These are phyloP conservation scores for Ditula angustiorana DNA, from an alignment of 2,888 invertebrate species.

Conservation along the genomic window DNA sequence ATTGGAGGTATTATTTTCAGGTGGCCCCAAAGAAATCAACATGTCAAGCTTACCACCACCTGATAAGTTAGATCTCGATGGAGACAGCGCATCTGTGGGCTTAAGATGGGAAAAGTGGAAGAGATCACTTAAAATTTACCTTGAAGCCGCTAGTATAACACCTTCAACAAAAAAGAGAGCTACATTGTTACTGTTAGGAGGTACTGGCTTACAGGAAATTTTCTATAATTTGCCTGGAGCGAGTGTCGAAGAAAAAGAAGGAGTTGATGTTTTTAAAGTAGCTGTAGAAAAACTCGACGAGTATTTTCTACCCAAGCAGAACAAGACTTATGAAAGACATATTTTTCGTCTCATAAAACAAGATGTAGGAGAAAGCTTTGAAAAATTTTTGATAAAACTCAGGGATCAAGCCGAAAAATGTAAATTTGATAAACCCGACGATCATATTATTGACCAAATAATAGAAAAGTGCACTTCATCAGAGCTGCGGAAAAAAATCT, in stretches of 20 bases:
- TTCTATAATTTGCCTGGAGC: conserved; percentile 9
- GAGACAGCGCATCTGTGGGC: neutral
- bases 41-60: neutral
- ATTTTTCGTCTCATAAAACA: conserved; percentile 6
- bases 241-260: neutral
- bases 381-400: neutral
- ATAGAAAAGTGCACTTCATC: neutral
- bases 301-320: neutral
- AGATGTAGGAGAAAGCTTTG: neutral
- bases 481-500: conserved; percentile 6
- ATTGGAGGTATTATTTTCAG: no score
- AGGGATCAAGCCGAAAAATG: neutral
- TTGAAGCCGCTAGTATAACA: neutral
- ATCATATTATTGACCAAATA: neutral
- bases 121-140: neutral
- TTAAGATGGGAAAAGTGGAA: conserved; percentile 11
- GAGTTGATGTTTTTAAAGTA: neutral
- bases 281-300: neutral
- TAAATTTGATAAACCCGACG: neutral
- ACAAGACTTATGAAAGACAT: neutral
- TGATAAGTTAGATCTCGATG: neutral
- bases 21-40: neutral
- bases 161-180: conserved; percentile 1
- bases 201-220: neutral
- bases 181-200: neutral